These are phyloP conservation scores for Hylaeus anthracinus DNA, from an alignment of 1,140 invertebrate species.

Conservation along the genomic window DNA sequence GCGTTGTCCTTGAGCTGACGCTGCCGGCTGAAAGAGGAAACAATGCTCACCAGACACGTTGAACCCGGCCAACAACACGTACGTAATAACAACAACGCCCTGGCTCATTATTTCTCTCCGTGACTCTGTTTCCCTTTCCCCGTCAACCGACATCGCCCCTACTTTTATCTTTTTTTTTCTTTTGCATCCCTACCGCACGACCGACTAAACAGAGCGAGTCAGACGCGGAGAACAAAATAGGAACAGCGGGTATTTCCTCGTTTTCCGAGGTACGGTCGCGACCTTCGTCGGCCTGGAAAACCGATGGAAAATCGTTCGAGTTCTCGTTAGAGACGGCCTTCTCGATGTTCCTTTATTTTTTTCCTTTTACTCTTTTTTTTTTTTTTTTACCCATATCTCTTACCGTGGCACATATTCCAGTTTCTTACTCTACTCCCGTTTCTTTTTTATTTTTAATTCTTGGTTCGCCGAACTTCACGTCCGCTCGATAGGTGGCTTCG, in stretches of 20 bases:
- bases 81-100: slow-evolving; percentile 27
- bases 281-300: slow-evolving; percentile 61
- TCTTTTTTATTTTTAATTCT: slow-evolving; percentile 12
- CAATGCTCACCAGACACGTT: slow-evolving; percentile 45
- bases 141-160: background rate
- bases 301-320: slow-evolving; percentile 66
- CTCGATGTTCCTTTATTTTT: slow-evolving; percentile 37
- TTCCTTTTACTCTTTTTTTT: background rate
- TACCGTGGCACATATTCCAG: background rate
- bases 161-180: background rate
- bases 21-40: slow-evolving; percentile 13
- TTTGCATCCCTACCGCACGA: no score
- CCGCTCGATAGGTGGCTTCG: background rate
- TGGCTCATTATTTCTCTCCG: slow-evolving; percentile 29
- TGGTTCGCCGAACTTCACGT: slow-evolving; percentile 30
- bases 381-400: slow-evolving; percentile 12
- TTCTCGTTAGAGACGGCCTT: slow-evolving; percentile 68
- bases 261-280: slow-evolving; percentile 54
- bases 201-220: no score
- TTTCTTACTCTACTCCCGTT: slow-evolving; percentile 2
- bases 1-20: slow-evolving; percentile 27
- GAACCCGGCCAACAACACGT: slow-evolving; percentile 29
- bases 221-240: background rate
- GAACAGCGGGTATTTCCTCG: slow-evolving; percentile 36
- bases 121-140: background rate